Evolutionary conservation across 2,888 invertebrate species (phyloP), one percentile per base, ranked within the genome.

Genomic region (Ctenicera cuprea): DNA sequence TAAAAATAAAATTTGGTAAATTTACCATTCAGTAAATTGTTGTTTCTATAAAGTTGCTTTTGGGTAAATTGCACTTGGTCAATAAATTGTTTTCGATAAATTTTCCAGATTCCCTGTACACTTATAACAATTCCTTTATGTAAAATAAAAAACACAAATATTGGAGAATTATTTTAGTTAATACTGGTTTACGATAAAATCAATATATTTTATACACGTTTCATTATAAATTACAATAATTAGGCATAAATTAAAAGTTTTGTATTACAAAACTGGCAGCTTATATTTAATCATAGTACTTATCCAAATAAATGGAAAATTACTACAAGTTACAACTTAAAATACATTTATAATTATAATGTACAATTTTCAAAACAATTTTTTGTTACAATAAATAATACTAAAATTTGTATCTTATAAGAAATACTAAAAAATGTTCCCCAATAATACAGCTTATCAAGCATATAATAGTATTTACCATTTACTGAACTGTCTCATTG

Each of bases 141-240:
- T n/a, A 33, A 33, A 33, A 52, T 52, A 52, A 52, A 52, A 52
- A 52, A 52, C 52, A 52, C 26, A 52, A 52, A 52, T 18, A 37
- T 57, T 33, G 18, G 11, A 16, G 30, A 30, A 57, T 57, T 37
- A 57, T 33, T 33, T 57, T 57, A 57, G 33, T 57, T 57, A 33
- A 33, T 33, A 59, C 30, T 20, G 38, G n/a, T 38, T 37, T 84
- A 84, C 82, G 80, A 83, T 85, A 84, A 85, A 85, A 83, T 85
- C 80, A 85, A 85, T 85, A 86, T 86, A 85, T 84, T 84, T 86
- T 86, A 59, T 86, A 86, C 85, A 86, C 83, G 84, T 83, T 84
- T 84, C 82, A 80, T 85, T 85, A 85, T 85, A 86, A 86, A 86
- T 85, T 85, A 86, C 84, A 85, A 81, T 83, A 80, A 84, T 84